Percentiles rank a stretch among this genome's conserved stretches.
These are phyloP conservation scores for Drosophila ficusphila DNA, from an alignment of 1,140 invertebrate species.

Conservation along the genomic window DNA sequence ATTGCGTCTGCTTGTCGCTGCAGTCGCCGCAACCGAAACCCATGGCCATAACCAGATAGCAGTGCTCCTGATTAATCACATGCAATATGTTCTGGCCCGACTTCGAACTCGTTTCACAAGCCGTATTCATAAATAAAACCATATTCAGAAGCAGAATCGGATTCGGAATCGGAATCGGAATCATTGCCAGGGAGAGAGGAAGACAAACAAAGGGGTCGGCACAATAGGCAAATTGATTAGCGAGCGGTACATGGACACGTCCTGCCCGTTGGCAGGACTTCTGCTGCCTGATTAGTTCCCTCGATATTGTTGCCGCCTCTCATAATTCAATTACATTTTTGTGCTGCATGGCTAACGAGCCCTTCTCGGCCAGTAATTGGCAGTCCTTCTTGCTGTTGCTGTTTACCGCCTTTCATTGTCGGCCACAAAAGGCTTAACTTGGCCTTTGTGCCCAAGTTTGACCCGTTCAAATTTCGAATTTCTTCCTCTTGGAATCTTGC, in stretches of 20 bases:
- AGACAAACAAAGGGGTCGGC: constrained; percentile 24
- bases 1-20: constrained; percentile 50
- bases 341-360: constrained; percentile 37
- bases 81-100: constrained; percentile 60
- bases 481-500: background rate
- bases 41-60: constrained; percentile 38
- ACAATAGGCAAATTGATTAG: constrained; percentile 65
- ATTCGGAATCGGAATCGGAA: background rate
- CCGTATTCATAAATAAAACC: constrained; percentile 66
- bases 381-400: constrained; percentile 17
- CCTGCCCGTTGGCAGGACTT: constrained; percentile 20
- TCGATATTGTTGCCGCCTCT: constrained; percentile 35
- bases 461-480: constrained; percentile 41
- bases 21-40: constrained; percentile 37
- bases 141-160: background rate
- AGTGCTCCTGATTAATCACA: constrained; percentile 72
- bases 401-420: constrained; percentile 35
- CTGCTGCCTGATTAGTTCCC: constrained; percentile 36
- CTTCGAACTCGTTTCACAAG: constrained; percentile 19
- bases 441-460: constrained; percentile 41
- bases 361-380: constrained; percentile 49
- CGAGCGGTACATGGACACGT: constrained; percentile 38
- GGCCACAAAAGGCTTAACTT: constrained; percentile 65
- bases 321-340: constrained; percentile 72
- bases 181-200: background rate